Evolutionary conservation across 2,113 vertebrate species (phyloP).

Genomic region (Xenus cinereus): DNA sequence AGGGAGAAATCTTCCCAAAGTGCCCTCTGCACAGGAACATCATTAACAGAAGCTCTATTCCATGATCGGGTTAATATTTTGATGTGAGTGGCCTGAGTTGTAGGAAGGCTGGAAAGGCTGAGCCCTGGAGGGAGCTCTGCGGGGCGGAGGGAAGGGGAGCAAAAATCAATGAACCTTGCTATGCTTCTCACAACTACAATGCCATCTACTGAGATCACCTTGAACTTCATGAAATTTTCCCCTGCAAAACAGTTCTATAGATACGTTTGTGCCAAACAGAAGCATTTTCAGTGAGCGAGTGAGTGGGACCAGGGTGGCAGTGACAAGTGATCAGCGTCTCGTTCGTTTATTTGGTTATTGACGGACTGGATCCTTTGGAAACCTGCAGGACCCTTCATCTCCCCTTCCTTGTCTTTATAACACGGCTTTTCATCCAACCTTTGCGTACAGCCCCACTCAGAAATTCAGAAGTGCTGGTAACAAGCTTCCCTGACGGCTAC

Average conservation of each 20-base stretch:
- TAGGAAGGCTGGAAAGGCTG: background rate
- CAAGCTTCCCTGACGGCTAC: background rate
- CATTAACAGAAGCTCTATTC: background rate
- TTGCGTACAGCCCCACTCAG: background rate
- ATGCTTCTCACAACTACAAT: background rate
- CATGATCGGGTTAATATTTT: accelerated
- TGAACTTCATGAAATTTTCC: background rate
- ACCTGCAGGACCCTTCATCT: background rate
- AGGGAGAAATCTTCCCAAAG: background rate
- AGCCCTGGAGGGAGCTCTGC: background rate
- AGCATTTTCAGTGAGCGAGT: background rate
- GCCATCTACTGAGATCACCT: background rate
- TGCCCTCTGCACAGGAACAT: background rate
- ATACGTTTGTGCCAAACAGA: background rate
- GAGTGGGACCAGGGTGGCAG: background rate
- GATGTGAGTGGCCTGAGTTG: background rate
- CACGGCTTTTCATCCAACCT: background rate
- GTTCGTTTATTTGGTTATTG: background rate
- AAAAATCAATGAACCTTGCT: background rate
- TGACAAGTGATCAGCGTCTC: background rate
- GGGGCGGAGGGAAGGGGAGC: background rate
- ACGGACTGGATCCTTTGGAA: background rate
- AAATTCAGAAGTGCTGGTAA: background rate
- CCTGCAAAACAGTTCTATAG: background rate
- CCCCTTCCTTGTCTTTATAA: background rate